Percentiles rank a stretch among this genome's conserved stretches.
These are phyloP conservation scores for Gastrophysa polygoni DNA, from an alignment of 2,888 invertebrate species.

Conservation along the genomic window DNA sequence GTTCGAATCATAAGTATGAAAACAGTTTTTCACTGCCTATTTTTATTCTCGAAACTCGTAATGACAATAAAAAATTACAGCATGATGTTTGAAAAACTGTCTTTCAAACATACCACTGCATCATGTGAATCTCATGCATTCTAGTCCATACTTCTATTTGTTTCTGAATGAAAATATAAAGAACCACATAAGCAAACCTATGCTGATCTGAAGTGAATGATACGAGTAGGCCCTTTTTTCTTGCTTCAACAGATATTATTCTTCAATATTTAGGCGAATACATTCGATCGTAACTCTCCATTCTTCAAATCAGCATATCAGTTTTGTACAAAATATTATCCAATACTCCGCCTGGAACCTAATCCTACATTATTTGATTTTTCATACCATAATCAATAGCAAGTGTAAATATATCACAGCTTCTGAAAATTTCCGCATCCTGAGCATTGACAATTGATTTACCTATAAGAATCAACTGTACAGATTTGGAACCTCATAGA, in stretches of 20 bases:
- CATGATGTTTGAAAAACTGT: slow-evolving; percentile 14
- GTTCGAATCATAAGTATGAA: slow-evolving; percentile 23
- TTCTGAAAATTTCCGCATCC: slow-evolving; percentile 25
- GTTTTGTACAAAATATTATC: slow-evolving; percentile 35
- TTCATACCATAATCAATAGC: slow-evolving; percentile 25
- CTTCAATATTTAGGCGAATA: no score
- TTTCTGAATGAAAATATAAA: slow-evolving; percentile 23
- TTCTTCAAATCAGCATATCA: slow-evolving; percentile 28
- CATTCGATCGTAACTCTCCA: no score
- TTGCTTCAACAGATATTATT: no score
- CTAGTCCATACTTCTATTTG: slow-evolving; percentile 35
- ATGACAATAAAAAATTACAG: slow-evolving; percentile 36
- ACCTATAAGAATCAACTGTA: slow-evolving; percentile 3
- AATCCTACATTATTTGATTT: slow-evolving; percentile 30
- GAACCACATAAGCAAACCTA: no score
- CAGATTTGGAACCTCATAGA: not conserved
- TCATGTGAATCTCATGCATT: slow-evolving; percentile 21
- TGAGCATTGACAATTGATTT: not conserved
- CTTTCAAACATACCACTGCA: slow-evolving; percentile 11
- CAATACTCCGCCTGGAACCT: slow-evolving; percentile 33
- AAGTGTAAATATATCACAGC: slow-evolving; percentile 31
- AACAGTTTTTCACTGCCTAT: slow-evolving; percentile 32
- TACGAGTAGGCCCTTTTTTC: no score
- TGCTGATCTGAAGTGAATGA: no score
- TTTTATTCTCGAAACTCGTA: slow-evolving; percentile 25